These are phyloP conservation scores for Australoheros scitulus DNA, from an alignment of 2,113 vertebrate species.

Conservation along the genomic window DNA sequence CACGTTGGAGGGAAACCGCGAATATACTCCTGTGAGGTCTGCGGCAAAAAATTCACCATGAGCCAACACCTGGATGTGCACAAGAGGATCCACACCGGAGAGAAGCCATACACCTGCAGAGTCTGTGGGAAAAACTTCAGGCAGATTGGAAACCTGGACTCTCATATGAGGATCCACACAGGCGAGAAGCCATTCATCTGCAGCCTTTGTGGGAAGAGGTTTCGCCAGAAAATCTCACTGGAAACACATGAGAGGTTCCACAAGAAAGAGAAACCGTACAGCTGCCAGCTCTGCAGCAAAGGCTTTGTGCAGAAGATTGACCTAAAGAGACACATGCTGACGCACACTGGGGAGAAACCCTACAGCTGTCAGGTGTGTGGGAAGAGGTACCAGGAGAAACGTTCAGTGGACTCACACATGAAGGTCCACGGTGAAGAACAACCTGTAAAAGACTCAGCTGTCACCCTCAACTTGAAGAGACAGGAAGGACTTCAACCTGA, in stretches of 20 bases:
- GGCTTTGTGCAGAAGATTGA: slow-evolving; percentile 69
- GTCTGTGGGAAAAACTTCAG: slow-evolving; percentile 83
- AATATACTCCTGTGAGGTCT: slow-evolving; percentile 65
- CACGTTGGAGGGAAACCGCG: slow-evolving; percentile 51
- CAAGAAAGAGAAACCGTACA: slow-evolving; percentile 61
- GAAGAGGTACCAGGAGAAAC: slow-evolving; percentile 71
- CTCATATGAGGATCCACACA: slow-evolving; percentile 83
- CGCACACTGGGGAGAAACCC: slow-evolving; percentile 72
- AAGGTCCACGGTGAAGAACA: slow-evolving; percentile 57
- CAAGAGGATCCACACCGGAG: slow-evolving; percentile 72
- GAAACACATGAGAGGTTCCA: slow-evolving; percentile 83
- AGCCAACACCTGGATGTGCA: slow-evolving; percentile 75
- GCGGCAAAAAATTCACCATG: slow-evolving; percentile 76
- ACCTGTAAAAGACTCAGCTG: neutral
- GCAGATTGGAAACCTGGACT: slow-evolving; percentile 81
- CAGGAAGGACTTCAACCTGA: slow-evolving; percentile 28
- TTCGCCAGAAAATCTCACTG: slow-evolving; percentile 66
- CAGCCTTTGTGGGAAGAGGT: slow-evolving; percentile 74
- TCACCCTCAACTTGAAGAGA: neutral
- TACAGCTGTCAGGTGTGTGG: slow-evolving; percentile 62
- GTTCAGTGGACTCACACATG: slow-evolving; percentile 68
- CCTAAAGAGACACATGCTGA: slow-evolving; percentile 70
- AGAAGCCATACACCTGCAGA: slow-evolving; percentile 71
- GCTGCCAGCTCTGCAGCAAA: slow-evolving; percentile 65
- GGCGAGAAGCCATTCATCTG: slow-evolving; percentile 81